Percentiles rank a stretch among this genome's conserved stretches.
Conservation (phyloP, 2,797 vertebrate genomes). For the Rallus crepitans region DNA sequence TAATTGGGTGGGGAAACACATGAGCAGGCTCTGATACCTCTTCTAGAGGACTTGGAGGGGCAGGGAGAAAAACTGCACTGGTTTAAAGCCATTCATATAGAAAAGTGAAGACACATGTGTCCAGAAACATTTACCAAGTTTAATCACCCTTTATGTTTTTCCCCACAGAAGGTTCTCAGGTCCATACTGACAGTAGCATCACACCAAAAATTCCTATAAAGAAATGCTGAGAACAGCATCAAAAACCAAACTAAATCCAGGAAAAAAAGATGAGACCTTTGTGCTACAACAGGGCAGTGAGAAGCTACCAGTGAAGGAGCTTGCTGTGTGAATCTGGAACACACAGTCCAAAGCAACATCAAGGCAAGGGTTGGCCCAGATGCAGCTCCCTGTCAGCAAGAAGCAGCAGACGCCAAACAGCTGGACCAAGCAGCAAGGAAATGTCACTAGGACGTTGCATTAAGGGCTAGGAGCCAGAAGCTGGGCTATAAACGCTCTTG, state of each 20-base stretch:
- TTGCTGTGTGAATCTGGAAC: background rate
- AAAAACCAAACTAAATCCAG: background rate
- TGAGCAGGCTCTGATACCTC: background rate
- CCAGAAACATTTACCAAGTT: background rate
- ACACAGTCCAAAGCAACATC: background rate
- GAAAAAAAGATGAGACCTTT: background rate
- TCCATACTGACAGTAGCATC: background rate
- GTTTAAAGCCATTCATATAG: background rate
- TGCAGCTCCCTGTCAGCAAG: slow-evolving; percentile 9
- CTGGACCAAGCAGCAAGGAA: background rate
- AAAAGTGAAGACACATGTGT: background rate
- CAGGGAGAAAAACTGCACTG: background rate
- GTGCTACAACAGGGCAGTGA: background rate
- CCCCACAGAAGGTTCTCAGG: background rate
- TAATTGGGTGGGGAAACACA: background rate
- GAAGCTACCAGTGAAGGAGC: background rate
- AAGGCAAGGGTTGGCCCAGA: background rate
- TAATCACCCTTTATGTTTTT: background rate
- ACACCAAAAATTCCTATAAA: background rate
- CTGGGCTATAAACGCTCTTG: background rate
- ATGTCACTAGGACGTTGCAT: background rate
- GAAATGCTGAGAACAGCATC: background rate
- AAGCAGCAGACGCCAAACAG: background rate
- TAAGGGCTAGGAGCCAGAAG: background rate
- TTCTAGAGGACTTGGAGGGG: background rate